phyloP scores from a whole-genome alignment of 2,797 vertebrate genomes.

The Amphiprion clarkii region DNA sequence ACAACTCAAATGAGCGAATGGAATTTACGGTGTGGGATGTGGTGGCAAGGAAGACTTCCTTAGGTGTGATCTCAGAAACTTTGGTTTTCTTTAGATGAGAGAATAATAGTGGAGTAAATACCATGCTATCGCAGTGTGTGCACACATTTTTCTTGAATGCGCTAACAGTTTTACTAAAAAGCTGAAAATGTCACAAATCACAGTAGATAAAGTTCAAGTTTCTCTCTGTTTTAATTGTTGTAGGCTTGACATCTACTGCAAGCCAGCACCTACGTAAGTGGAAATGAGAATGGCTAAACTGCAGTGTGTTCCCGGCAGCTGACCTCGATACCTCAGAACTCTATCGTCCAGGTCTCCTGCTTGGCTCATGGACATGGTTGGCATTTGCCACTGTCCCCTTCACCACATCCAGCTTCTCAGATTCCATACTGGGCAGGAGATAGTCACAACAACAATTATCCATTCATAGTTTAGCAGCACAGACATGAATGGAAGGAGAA shows the following conservation, averaged over 20 bases:
- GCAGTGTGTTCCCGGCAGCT: constrained; percentile 39
- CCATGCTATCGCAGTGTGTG: neutral
- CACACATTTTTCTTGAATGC: neutral
- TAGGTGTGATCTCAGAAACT: neutral
- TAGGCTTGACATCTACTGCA: constrained; percentile 6
- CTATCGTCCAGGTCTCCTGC: constrained; percentile 35
- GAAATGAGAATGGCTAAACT: constrained; percentile 36
- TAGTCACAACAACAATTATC: constrained; percentile 65
- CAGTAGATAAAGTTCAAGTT: neutral
- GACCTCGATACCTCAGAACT: constrained; percentile 19
- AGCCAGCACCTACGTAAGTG: constrained; percentile 15
- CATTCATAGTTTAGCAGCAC: constrained; percentile 51
- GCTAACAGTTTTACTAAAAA: neutral
- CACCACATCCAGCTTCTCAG: constrained; percentile 50
- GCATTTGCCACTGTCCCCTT: constrained; percentile 40
- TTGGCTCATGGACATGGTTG: constrained; percentile 52
- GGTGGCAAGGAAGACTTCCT: neutral
- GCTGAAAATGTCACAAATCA: neutral
- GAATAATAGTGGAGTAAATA: neutral
- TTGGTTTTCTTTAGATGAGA: neutral
- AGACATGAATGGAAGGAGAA: constrained; percentile 48
- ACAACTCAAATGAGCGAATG: neutral
- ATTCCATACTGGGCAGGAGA: constrained; percentile 57
- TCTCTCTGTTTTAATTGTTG: neutral
- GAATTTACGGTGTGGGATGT: neutral